Percentiles rank a stretch among this genome's conserved stretches.
Conservation (phyloP, 2,888 invertebrate species). For the Tetragnatha montana region DNA sequence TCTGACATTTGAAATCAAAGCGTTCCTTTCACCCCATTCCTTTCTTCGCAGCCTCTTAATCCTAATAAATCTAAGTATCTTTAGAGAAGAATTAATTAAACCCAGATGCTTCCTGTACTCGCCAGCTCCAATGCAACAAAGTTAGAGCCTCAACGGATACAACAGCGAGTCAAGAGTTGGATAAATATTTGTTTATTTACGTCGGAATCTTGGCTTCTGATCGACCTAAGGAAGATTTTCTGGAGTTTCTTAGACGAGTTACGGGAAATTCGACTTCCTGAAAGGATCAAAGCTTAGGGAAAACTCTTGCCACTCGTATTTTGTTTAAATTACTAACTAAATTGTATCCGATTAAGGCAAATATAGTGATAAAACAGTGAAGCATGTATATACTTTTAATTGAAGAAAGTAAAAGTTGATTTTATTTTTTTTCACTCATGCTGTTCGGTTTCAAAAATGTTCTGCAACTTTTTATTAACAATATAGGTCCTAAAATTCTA, state of each 20-base stretch:
- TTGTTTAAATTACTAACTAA: background rate
- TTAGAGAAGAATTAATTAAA: constrained; percentile 39
- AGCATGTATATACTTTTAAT: background rate
- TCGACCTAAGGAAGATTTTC: constrained; percentile 6
- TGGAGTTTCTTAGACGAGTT: background rate
- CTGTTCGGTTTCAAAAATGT: too few species aligned
- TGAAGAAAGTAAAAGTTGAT: background rate
- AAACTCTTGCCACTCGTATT: background rate
- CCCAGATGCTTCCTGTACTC: background rate
- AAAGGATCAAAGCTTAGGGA: constrained; percentile 22
- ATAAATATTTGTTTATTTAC: constrained; percentile 35
- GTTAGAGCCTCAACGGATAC: background rate
- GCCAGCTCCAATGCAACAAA: background rate
- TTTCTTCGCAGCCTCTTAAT: background rate
- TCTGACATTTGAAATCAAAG: background rate
- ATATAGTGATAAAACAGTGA: background rate
- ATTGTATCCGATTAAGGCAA: background rate
- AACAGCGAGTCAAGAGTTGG: background rate
- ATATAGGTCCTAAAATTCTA: too few species aligned
- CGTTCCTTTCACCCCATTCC: constrained; percentile 3
- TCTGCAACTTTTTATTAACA: too few species aligned
- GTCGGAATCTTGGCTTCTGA: constrained; percentile 15
- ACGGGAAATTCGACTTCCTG: background rate
- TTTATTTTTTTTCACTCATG: too few species aligned
- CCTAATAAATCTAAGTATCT: constrained; percentile 5